Evolutionary conservation across 1,140 invertebrate genomes (phyloP), one percentile per base, ranked within the genome.

Genomic region (Drosophila burlai): DNA sequence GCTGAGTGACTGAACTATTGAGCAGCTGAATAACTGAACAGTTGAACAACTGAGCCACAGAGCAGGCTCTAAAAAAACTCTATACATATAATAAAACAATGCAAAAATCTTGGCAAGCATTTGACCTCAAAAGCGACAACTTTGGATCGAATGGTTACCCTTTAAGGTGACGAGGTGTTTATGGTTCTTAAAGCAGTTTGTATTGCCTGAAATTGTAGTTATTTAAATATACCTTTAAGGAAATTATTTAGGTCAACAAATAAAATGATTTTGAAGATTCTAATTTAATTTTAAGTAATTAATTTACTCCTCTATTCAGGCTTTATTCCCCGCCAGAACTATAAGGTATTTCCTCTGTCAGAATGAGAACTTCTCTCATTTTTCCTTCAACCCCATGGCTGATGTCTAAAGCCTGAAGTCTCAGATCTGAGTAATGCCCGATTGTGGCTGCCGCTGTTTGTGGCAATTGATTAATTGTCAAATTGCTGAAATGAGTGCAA

Each of bases 401-500:
- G 31, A 36, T 55, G 18, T 15, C 50, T 36, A 7, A 54, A 21
- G 50, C 40, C 52, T 24, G 0, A 55, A 40, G 52, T 55, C 36
- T 36, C 18, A 21, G 34, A 6, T 54, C 34, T 87, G 81, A 87
- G 81, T 87, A 87, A 87, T 87, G 81, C 69, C 47, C 75, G 69
- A 81, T 67, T 76, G 65, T 57, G 61, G 65, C 52, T 89, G 76
- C 76, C 72, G 67, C 34, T 72, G 21, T 54, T 74, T 89, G 71
- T 69, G 81, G 84, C 81, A 76, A 66, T 89, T 89, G 85, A 89
- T 89, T 90, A 89, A 90, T 90, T 90, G 85, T 90, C 85, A 90
- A 90, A 90, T 90, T 90, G 85, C 76, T 90, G 79, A 90, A 90
- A 90, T 91, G 85, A 90, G 85, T 90, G 86, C 85, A 90, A 90